These are phyloP conservation scores for Brachionus paranguensis DNA, from an alignment of 1,140 invertebrate species.

Conservation along the genomic window DNA sequence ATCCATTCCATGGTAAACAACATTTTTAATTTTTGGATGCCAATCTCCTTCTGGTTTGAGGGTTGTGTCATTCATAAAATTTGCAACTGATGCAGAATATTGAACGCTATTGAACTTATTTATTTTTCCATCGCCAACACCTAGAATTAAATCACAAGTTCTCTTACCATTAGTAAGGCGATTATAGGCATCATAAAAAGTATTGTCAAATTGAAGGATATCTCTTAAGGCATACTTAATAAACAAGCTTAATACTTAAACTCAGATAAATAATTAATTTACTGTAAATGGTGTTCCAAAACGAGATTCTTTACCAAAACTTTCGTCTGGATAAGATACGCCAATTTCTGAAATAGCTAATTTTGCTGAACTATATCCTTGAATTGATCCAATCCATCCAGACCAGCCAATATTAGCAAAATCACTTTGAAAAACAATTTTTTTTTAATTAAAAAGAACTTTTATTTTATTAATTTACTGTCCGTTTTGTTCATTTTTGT, in stretches of 20 bases:
- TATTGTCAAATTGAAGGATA: constrained; percentile 47
- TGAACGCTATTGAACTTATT: constrained; percentile 44
- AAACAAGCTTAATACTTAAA: not conserved
- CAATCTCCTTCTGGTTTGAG: constrained; percentile 44
- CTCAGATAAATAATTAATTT: not conserved
- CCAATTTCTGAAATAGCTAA: constrained; percentile 49
- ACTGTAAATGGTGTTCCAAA: constrained; percentile 47
- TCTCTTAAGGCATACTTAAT: constrained; percentile 43
- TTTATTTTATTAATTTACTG: constrained; percentile 14
- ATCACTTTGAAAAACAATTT: not conserved
- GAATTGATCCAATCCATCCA: constrained; percentile 38
- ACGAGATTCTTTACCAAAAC: constrained; percentile 45
- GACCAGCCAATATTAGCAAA: constrained; percentile 20
- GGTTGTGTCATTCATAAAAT: constrained; percentile 46
- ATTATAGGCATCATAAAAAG: constrained; percentile 43
- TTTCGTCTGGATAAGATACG: constrained; percentile 46
- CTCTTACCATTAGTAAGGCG: constrained; percentile 43
- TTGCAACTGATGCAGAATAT: constrained; percentile 46
- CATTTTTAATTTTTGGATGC: constrained; percentile 47
- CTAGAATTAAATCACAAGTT: constrained; percentile 47
- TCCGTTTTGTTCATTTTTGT: constrained; percentile 28
- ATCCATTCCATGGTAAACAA: constrained; percentile 45
- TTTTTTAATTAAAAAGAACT: constrained; percentile 45
- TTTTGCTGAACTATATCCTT: constrained; percentile 45
- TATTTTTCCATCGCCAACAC: constrained; percentile 47